Conservation (phyloP, 1,140 invertebrate genomes). For the Cherax quadricarinatus region DNA sequence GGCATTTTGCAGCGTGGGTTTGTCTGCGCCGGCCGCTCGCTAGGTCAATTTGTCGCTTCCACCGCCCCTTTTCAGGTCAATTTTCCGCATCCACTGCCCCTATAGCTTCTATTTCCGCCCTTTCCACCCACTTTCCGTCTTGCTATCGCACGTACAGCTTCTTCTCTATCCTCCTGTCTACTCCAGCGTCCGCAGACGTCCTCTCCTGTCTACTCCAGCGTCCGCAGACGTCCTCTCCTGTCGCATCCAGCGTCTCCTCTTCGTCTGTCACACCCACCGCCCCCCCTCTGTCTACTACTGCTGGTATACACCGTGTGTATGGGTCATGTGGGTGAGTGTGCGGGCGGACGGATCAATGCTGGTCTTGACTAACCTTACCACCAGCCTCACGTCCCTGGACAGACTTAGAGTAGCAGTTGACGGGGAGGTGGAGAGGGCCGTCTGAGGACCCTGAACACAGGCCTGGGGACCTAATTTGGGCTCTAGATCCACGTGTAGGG, state of each 20-base stretch:
- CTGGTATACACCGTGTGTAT: constrained; percentile 34
- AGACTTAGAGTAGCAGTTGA: constrained; percentile 3
- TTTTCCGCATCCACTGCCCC: too few species aligned
- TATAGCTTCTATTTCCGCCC: too few species aligned
- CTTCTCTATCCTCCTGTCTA: too few species aligned
- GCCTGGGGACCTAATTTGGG: too few species aligned
- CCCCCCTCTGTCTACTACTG: constrained; percentile 20
- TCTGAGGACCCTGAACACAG: background rate
- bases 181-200: too few species aligned
- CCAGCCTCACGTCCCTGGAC: constrained; percentile 35
- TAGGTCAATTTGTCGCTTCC: background rate
- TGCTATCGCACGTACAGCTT: too few species aligned
- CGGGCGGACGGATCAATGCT: constrained; percentile 56
- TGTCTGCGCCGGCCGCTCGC: background rate
- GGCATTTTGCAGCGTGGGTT: background rate
- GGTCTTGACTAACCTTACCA: constrained; percentile 33
- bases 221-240: too few species aligned
- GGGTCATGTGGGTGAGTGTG: constrained; percentile 4
- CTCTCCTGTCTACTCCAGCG: too few species aligned
- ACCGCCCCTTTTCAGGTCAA: background rate
- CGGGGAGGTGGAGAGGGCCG: background rate
- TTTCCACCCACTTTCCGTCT: too few species aligned
- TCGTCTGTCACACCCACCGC: background rate
- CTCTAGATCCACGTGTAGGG: too few species aligned
- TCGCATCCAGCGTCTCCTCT: too few species aligned